Base-by-base conservation (phyloP, 2,113 vertebrate species). In the Epinephelus moara region DNA sequence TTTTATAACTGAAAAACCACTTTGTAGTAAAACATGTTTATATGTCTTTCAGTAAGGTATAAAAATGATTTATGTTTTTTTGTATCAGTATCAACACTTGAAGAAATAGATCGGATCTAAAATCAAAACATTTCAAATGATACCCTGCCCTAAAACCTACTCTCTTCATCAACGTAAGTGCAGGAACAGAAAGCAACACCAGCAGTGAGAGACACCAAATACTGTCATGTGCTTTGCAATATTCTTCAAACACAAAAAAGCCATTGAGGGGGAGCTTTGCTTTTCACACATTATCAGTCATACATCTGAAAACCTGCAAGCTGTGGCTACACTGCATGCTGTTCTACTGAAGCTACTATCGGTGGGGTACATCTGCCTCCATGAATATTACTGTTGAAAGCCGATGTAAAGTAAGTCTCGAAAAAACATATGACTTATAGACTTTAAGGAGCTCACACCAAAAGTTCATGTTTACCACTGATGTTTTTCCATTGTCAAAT, bases 241-340 rank as follows among this genome's bases (percentile, higher is more conserved):
- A 19, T 45, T 57, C 37, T 25, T 19, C 37, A 56, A 40, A 42
- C 4, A 37, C 33, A 37, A 21, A 50, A 8, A n/a, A 55, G 19
- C 50, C 49, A n/a, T 10, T 53, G 19, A 37, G n/a, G 18, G 11
- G 12, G 11, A 37, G 18, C 27, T 70, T 37, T 69, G 25, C 49
- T 71, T 59, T 72, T 25, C 33, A 57, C 21, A 40, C 37, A 45
- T 11, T 14, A 21, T 73, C 70, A 30, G 70, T 21, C 21, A 72
- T 3, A 59, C 37, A 57, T 57, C 37, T 59, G 52, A 45, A 59
- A 59, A 13, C 6, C 55, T 47, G 55, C 52, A 18, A 56, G 37
- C 53, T 18, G 55, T 13, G 33, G 69, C 55, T 59, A 55, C 70
- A 57, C 0, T 17, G 68, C 52, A 56, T 56, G 68, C 21, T 55